Conservation (phyloP, 2,113 vertebrate species). For the Halcyon senegalensis region DNA sequence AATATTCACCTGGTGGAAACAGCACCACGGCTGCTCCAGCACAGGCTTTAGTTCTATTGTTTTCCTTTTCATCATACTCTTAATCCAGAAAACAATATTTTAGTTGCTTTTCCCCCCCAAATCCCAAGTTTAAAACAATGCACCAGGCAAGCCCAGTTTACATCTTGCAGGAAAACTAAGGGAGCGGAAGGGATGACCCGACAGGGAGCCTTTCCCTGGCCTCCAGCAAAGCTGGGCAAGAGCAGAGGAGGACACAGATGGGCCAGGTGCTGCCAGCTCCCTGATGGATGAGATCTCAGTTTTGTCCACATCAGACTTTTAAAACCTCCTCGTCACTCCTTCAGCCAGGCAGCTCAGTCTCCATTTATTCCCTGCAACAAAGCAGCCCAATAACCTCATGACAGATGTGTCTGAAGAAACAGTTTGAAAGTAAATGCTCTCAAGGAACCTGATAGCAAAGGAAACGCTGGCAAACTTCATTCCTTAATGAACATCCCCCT, state of each 20-base stretch:
- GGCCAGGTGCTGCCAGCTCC: not conserved
- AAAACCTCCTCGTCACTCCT: not conserved
- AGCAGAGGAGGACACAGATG: rapidly evolving
- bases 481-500: not conserved
- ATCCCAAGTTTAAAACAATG: not conserved
- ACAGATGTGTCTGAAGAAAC: not conserved
- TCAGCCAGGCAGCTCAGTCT: not conserved
- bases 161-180: not conserved
- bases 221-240: not conserved
- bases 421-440: not conserved
- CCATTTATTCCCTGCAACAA: not conserved
- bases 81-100: not conserved
- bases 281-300: not conserved
- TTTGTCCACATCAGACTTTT: not conserved
- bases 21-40: not conserved
- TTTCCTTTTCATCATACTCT: not conserved
- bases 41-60: not conserved
- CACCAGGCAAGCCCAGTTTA: not conserved
- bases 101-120: not conserved
- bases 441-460: not conserved
- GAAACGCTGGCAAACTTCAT: not conserved
- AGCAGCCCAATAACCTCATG: not conserved
- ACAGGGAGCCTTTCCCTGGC: not conserved
- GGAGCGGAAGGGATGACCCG: rapidly evolving
- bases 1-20: not conserved